Evolutionary conservation across 2,113 vertebrate species (phyloP), one percentile per base, ranked within the genome.

Genomic region (Rhineura floridana): DNA sequence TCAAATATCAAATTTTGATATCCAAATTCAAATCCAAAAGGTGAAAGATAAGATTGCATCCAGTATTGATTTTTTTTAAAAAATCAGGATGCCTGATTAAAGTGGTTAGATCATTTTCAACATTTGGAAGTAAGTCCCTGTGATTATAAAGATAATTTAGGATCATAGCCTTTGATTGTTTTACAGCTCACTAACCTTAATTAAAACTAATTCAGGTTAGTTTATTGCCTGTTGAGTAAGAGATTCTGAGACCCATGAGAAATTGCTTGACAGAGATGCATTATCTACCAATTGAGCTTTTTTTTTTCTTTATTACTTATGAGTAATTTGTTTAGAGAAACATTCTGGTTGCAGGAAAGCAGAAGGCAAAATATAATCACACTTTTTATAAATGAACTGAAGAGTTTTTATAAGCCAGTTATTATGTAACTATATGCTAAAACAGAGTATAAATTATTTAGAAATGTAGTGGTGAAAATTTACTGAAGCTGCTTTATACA

Each of bases 161-260:
- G n/a, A 80, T 50, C 55, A 81, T 1, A 46, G 50, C n/a, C 55
- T 79, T 81, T 72, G 65, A 76, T 88, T 83, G 70, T 83, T 88
- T 88, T 76, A 52, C 44, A 88, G 62, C 33, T 83, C 72, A 88
- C 39, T 65, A 88, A 76, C 28, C 59, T 88, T 63, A 72, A 87
- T 62, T 81, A 36, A 42, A 67, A 70, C 44, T 65, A 77, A n/a
- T 76, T 83, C 80, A 88, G 28, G n/a, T 88, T 65, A 42, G 5
- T 77, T 76, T 83, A 76, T 88, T 88, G 55, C 55, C 44, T 77
- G 1, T 76, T 88, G 46, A 25, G 70, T 46, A 76, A 65, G 72
- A 65, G 23, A 65, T 75, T 87, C 30, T 63, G 17, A 82, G 69
- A 72, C 42, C 19, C 39, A 13, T 86, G 52, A 42, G 21, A 59